phyloP scores from a whole-genome alignment of 2,113 vertebrate genomes.

The Nibea albiflora region DNA sequence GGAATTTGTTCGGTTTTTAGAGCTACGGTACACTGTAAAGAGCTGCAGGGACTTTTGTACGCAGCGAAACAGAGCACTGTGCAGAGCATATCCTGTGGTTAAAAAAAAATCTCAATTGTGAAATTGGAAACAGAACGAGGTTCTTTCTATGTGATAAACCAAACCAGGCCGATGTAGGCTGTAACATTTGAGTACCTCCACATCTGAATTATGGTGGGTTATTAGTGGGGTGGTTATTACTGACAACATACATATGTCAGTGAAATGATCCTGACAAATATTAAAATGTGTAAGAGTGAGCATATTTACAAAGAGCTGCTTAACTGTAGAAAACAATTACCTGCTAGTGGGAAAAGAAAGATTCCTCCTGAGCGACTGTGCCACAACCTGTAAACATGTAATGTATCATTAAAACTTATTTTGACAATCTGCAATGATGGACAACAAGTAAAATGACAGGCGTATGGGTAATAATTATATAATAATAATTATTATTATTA shows the following conservation, averaged over 20 bases:
- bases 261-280: background rate
- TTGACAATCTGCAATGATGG: too few species aligned
- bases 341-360: background rate
- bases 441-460: background rate
- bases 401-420: too few species aligned
- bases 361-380: background rate
- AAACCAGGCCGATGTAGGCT: background rate
- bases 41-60: background rate
- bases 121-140: background rate
- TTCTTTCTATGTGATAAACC: background rate
- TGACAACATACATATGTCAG: background rate
- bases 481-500: background rate
- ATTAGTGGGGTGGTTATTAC: background rate
- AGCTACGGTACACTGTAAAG: too few species aligned
- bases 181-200: background rate
- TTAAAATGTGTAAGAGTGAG: background rate
- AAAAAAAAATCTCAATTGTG: background rate
- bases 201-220: too few species aligned
- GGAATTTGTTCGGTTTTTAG: background rate
- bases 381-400: slow-evolving; percentile 6
- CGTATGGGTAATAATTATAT: background rate
- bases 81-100: background rate
- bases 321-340: background rate
- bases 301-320: background rate
- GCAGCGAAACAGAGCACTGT: background rate